Base-by-base conservation (phyloP, 30 jellyfish, hydroid and myxozoan species). In the Rhopilema esculentum region DNA sequence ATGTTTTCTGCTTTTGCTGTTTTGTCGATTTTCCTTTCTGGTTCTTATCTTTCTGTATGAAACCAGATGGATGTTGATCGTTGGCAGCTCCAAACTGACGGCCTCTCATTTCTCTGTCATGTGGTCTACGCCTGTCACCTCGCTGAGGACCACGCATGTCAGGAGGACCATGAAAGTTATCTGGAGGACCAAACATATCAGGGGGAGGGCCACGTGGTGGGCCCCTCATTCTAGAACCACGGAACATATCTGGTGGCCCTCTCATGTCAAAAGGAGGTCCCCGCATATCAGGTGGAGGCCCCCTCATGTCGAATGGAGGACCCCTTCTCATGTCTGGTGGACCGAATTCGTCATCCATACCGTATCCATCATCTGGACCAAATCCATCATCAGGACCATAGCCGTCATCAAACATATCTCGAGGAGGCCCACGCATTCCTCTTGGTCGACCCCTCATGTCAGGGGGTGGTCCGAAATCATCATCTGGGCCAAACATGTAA, bases 361-460 rank as follows among this genome's bases (percentile, higher is more conserved):
- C 94, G 64, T 1, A 83, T 1, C 92, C 79, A 70, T 83, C 91
- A 82, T 82, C 71, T 21, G 72, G 70, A 1, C 89, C 84, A 67
- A n/a, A 72, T 0, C 77, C 64, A 72, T 84, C 94, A 85, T 64
- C 84, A 16, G 49, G 71, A 52, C 24, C 57, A 70, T 22, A 78
- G 17, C 78, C 31, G 26, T 83, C 91, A 69, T 62, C 82, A 73
- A 73, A 85, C 88, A 73, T 72, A 49, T 75, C 94, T 20, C 83
- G 87, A 16, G 87, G 87, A 0, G 87, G 92, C 17, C 89, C 80
- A 23, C 89, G 64, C 89, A 79, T 79, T 8, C 94, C 94, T n/a
- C 84, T 71, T 18, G 80, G 94, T 26, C 71, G 88, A 18, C 94
- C 75, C 0, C 87, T 83, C 94, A 85, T 85, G 68, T 75, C 83